Percentiles rank a stretch among this genome's conserved stretches.
Conservation (phyloP, 1,140 invertebrate species). For the Drosophila pruinosa region DNA sequence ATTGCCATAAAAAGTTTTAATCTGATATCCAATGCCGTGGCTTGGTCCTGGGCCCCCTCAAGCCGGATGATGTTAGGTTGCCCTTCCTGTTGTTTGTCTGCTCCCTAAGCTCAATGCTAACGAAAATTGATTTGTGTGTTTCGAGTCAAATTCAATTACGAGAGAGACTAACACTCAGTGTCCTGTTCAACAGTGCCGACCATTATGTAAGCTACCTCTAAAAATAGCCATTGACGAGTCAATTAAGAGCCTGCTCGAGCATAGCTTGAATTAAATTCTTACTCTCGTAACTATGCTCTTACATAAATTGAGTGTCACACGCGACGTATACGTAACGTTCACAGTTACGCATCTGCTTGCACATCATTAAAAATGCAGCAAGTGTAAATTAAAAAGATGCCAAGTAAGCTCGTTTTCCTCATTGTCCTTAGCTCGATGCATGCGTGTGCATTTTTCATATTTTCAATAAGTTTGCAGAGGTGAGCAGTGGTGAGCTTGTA, state of each 20-base stretch:
- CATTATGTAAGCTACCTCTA: conserved; percentile 32
- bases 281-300: not conserved
- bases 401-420: not conserved
- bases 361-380: conserved; percentile 66
- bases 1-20: conserved; percentile 20
- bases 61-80: conserved; percentile 35
- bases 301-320: conserved; percentile 1
- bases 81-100: conserved; percentile 8
- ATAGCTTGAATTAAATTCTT: not conserved
- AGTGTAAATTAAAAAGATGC: conserved; percentile 64
- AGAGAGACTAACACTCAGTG: conserved; percentile 14
- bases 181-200: conserved; percentile 20
- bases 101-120: too few species aligned
- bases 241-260: not conserved
- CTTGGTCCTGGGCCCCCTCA: not conserved
- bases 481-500: too few species aligned
- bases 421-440: conserved; percentile 24
- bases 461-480: conserved; percentile 47
- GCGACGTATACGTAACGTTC: conserved; percentile 48
- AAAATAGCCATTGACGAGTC: conserved; percentile 44
- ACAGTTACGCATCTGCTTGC: conserved; percentile 22
- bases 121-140: conserved; percentile 60
- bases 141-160: conserved; percentile 68
- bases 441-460: conserved; percentile 65
- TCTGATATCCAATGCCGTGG: conserved; percentile 17